Percentiles rank a stretch among this genome's conserved stretches.
phyloP scores from a whole-genome alignment of 2,113 vertebrate genomes.

The Glareola pratincola region DNA sequence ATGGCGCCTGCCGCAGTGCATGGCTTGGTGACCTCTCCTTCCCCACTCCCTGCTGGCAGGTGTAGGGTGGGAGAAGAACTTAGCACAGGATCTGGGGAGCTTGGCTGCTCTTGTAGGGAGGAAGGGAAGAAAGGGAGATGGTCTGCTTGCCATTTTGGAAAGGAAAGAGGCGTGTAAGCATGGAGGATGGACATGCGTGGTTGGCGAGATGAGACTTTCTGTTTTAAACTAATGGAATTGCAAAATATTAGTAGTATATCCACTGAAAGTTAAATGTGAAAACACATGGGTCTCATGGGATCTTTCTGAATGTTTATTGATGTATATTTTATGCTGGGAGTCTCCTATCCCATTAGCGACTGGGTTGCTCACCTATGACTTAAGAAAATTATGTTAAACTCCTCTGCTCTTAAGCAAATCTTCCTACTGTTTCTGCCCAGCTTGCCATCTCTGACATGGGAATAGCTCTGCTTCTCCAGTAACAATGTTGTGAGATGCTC shows the following conservation, averaged over 20 bases:
- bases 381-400: neutral
- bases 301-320: neutral
- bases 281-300: neutral
- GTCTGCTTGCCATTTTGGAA: neutral
- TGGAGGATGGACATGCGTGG: neutral
- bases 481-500: neutral
- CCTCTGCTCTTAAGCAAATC: neutral
- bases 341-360: neutral
- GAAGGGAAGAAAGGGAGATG: neutral
- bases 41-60: neutral
- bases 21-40: neutral
- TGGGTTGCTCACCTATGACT: neutral
- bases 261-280: neutral
- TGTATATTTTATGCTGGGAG: neutral
- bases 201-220: neutral
- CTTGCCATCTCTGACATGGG: neutral
- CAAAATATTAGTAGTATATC: neutral
- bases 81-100: neutral
- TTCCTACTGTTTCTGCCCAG: neutral
- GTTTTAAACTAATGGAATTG: neutral
- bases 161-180: rapidly evolving
- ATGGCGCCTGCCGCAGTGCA: rapidly evolving
- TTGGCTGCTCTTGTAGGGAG: neutral
- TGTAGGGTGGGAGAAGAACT: neutral
- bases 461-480: neutral